Evolutionary conservation across 2,888 invertebrate genomes (phyloP).

Genomic region (Nudaria mundana): DNA sequence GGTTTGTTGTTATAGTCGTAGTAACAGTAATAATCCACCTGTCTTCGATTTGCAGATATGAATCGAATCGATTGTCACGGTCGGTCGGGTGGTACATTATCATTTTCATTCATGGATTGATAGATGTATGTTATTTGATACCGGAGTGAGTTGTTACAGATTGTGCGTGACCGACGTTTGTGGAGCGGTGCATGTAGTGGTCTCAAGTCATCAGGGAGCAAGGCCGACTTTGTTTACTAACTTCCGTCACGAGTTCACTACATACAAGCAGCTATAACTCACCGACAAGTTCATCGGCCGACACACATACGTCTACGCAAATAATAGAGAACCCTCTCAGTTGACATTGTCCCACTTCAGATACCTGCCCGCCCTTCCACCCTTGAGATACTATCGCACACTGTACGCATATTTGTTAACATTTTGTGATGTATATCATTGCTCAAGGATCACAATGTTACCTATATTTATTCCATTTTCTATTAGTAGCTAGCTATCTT

Average conservation of each 20-base stretch:
- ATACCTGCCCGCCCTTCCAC: constrained; percentile 62
- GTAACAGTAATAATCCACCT: constrained; percentile 50
- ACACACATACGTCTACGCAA: constrained; percentile 74
- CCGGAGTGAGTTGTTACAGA: constrained; percentile 48
- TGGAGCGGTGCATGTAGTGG: constrained; percentile 32
- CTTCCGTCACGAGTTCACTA: constrained; percentile 64
- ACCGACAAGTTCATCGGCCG: constrained; percentile 33
- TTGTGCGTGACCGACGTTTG: constrained; percentile 56
- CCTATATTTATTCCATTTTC: constrained; percentile 12
- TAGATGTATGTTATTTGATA: constrained; percentile 55
- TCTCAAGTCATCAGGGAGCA: constrained; percentile 61
- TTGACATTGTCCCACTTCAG: constrained; percentile 73
- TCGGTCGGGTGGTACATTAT: constrained; percentile 53
- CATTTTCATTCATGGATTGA: constrained; percentile 60
- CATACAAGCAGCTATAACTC: constrained; percentile 64
- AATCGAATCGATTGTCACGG: constrained; percentile 56
- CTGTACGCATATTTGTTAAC: constrained; percentile 55
- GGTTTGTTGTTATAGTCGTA: constrained; percentile 40
- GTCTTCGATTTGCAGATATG: constrained; percentile 46
- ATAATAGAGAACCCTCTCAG: constrained; percentile 75
- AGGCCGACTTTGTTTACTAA: constrained; percentile 78
- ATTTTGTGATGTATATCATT: constrained; percentile 50
- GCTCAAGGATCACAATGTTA: constrained; percentile 37
- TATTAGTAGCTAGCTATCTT: constrained; percentile 18
- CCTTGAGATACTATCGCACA: constrained; percentile 56